Evolutionary conservation across 92 coral and sea anemone species (phyloP).

Genomic region (Heliopora coerulea): DNA sequence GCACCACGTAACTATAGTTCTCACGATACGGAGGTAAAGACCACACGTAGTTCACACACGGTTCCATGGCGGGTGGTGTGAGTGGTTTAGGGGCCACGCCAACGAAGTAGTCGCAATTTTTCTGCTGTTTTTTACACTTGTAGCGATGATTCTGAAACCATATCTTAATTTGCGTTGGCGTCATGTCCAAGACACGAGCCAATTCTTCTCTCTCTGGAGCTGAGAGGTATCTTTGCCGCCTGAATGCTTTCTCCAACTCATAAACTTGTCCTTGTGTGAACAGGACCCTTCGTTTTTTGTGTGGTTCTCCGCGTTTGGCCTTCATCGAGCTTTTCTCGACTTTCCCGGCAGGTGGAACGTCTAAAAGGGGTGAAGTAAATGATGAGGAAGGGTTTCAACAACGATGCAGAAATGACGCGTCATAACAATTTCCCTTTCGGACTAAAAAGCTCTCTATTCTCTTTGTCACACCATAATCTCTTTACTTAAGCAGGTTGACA

Average conservation of each 20-base stretch:
- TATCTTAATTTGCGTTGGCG: constrained; percentile 98
- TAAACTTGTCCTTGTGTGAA: constrained; percentile 97
- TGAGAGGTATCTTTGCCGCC: constrained; percentile 92
- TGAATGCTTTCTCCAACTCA: constrained; percentile 96
- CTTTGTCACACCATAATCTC: background rate
- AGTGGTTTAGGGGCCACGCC: background rate
- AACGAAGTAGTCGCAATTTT: constrained; percentile 13
- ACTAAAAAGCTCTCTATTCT: background rate
- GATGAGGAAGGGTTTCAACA: background rate
- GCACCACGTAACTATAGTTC: constrained; percentile 3
- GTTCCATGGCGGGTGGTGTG: background rate
- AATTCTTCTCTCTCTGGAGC: constrained; percentile 99
- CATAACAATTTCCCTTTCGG: too few species aligned
- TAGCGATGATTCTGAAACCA: constrained; percentile 99
- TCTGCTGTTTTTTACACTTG: constrained; percentile 90
- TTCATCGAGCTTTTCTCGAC: constrained; percentile 60
- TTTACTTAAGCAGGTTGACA: background rate
- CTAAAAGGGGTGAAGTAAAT: background rate
- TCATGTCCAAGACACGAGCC: constrained; percentile 88
- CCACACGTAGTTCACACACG: constrained; percentile 21
- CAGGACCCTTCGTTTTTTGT: constrained; percentile 94
- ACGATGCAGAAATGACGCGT: too few species aligned
- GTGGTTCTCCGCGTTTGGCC: constrained; percentile 53
- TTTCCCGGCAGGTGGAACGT: constrained; percentile 24
- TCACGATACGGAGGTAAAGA: background rate